These are phyloP conservation scores for Drosophila histrio DNA, from an alignment of 2,888 invertebrate genomes.

Conservation along the genomic window DNA sequence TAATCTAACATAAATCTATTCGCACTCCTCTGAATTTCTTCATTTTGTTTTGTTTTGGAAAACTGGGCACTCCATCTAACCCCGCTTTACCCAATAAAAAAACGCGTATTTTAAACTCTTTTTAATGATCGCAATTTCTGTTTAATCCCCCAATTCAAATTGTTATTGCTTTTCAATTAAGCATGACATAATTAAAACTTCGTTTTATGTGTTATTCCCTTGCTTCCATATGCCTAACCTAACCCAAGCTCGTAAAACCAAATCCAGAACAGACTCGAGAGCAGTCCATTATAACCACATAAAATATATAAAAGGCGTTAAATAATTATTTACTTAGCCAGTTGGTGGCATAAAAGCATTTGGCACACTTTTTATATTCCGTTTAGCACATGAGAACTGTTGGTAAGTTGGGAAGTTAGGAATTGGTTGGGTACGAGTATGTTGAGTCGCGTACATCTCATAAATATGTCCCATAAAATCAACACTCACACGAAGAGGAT, in stretches of 20 bases:
- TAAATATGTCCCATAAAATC: conserved; percentile 55
- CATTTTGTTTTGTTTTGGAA: no score
- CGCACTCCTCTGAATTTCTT: no score
- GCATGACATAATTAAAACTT: conserved; percentile 39
- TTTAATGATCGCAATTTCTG: conserved; percentile 22
- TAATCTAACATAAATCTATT: no score
- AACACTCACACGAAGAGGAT: conserved; percentile 20
- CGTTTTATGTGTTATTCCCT: conserved; percentile 5
- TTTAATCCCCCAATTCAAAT: neutral
- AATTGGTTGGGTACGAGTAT: neutral
- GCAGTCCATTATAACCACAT: conserved; percentile 53
- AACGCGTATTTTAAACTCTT: neutral
- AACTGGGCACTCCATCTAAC: neutral
- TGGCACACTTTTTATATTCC: conserved; percentile 62
- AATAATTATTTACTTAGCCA: conserved; percentile 70
- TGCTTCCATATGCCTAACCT: conserved; percentile 38
- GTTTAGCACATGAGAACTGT: conserved; percentile 40
- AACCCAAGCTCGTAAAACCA: conserved; percentile 49
- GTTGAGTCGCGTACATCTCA: conserved; percentile 47
- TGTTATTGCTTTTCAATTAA: conserved; percentile 34
- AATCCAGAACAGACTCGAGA: conserved; percentile 26
- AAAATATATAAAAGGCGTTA: conserved; percentile 64
- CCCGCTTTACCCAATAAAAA: neutral
- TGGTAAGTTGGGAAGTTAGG: conserved; percentile 8
- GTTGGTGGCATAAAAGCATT: conserved; percentile 52